Evolutionary conservation across 2,888 invertebrate species (phyloP), one percentile per base, ranked within the genome.

Genomic region (Mongoloraphidia duomilia): DNA sequence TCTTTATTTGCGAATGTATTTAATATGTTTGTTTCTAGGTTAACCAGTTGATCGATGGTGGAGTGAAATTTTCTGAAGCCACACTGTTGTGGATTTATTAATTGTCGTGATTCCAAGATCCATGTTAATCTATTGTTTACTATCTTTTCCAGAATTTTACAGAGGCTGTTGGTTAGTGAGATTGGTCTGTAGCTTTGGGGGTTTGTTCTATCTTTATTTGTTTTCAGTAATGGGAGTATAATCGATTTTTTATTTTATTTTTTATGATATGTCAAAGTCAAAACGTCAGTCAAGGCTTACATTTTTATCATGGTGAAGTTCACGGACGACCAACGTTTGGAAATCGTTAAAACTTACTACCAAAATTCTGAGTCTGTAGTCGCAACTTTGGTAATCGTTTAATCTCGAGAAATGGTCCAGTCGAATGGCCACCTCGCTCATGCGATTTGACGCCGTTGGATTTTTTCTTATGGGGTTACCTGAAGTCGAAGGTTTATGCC

Each of bases 21-120:
- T 33, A 47, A 46, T 8, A 56, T 52, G 5, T 49, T 17, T 8
- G 42, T 50, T 45, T 55, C 47, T 0, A 55, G 34, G 12, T 50
- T 47, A 2, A 49, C 44, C 1, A 58, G 49, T 34, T 55, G 50
- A 37, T 57, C 54, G 8, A 44, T 26, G 0, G 51, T 53, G 4
- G 51, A 56, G 9, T 46, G 51, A n/a, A 49, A 26, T 34, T 42
- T 36, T 44, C 55, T 46, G 34, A 54, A 56, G 0, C 55, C 54
- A 36, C 47, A 47, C 44, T 57, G 56, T 3, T 49, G 17, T 9
- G 45, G 14, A n/a, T 47, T 39, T 3, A 57, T 13, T n/a, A 51
- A 46, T 9, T 52, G 44, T 9, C 48, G 49, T 17, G 13, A 45
- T 47, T 58, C 54, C 14, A 58, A 41, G 12, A 43, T 34, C 41